These are phyloP conservation scores for Thecophora atra DNA, from an alignment of 2,888 invertebrate genomes.

Conservation along the genomic window DNA sequence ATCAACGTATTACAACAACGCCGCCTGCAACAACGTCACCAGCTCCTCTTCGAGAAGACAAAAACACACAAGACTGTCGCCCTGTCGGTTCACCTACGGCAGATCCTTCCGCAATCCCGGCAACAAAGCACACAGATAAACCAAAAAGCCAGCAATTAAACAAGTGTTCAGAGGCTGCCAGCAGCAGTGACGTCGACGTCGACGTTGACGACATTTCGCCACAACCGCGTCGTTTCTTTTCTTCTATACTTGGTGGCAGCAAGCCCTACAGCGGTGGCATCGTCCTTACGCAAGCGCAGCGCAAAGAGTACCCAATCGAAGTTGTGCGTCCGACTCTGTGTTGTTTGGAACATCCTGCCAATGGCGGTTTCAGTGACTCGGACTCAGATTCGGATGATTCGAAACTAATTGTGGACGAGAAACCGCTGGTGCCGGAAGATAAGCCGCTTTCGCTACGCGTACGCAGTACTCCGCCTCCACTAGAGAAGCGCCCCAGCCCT, in stretches of 20 bases:
- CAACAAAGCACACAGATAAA: slow-evolving; percentile 43
- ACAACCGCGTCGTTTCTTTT: slow-evolving; percentile 73
- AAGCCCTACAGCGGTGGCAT: slow-evolving; percentile 84
- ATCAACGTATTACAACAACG: slow-evolving; percentile 10
- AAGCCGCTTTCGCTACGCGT: slow-evolving; percentile 71
- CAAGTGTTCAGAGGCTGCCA: slow-evolving; percentile 32
- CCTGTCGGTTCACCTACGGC: slow-evolving; percentile 36
- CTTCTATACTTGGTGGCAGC: slow-evolving; percentile 83
- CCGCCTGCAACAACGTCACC: slow-evolving; percentile 39
- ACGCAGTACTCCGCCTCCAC: slow-evolving; percentile 67
- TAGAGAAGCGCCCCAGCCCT: slow-evolving; percentile 67
- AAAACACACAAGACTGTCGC: slow-evolving; percentile 55
- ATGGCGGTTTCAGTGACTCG: slow-evolving; percentile 39
- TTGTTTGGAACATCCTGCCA: slow-evolving; percentile 58
- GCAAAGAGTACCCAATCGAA: slow-evolving; percentile 76
- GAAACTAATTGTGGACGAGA: slow-evolving; percentile 73
- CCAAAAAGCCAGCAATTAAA: slow-evolving; percentile 39
- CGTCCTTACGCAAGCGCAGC: slow-evolving; percentile 82
- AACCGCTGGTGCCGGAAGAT: slow-evolving; percentile 72
- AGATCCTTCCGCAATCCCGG: slow-evolving; percentile 39
- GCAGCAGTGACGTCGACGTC: slow-evolving; percentile 14
- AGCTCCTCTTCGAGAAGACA: slow-evolving; percentile 30
- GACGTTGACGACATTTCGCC: slow-evolving; percentile 27
- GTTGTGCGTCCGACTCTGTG: slow-evolving; percentile 51
- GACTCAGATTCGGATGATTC: slow-evolving; percentile 66